Evolutionary conservation across 2,113 vertebrate species (phyloP), one percentile per base, ranked within the genome.

Genomic region (Muscicapa adusta): DNA sequence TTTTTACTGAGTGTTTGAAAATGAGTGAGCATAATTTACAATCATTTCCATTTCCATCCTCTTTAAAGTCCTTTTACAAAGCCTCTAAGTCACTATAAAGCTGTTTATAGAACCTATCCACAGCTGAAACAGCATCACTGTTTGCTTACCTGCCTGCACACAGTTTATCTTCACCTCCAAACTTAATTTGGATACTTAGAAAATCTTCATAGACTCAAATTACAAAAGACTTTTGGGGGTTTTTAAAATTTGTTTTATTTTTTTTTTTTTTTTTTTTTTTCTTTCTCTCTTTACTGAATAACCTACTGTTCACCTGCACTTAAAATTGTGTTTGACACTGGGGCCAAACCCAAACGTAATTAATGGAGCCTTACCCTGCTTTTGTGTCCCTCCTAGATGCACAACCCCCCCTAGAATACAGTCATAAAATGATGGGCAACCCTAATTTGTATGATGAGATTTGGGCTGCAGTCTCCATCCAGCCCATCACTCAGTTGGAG

Each of bases 31-130:
- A 3, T 67, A 80, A 94, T 90, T 91, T 96, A 89, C 75, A 86
- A 53, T 73, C 8, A 63, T 63, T 94, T 51, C 57, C 75, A 95
- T 86, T 94, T 71, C 56, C 45, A 71, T 28, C 23, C 78, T 77
- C 71, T 53, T 90, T 63, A 90, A 92, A 91, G 74, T 24, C 40
- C 31, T 83, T 83, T 93, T 76, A 91, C 61, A 67, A 47, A 94
- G 75, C 33, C 71, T 80, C 0, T 63, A 95, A 94, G 43, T 91
- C 81, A 83, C 33, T 29, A 62, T 73, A 62, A 85, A 76, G 47
- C 67, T 86, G 56, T 85, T 86, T 79, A 66, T 18, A 66, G 60
- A 82, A 77, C 26, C 29, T 51, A 26, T 18, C 47, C 47, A 48
- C 20, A 66, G 38, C 54, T 95, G 66, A 68, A 61, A 75, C 57